phyloP scores from a whole-genome alignment of 2,888 invertebrate species.

The Harpalus rubripes region DNA sequence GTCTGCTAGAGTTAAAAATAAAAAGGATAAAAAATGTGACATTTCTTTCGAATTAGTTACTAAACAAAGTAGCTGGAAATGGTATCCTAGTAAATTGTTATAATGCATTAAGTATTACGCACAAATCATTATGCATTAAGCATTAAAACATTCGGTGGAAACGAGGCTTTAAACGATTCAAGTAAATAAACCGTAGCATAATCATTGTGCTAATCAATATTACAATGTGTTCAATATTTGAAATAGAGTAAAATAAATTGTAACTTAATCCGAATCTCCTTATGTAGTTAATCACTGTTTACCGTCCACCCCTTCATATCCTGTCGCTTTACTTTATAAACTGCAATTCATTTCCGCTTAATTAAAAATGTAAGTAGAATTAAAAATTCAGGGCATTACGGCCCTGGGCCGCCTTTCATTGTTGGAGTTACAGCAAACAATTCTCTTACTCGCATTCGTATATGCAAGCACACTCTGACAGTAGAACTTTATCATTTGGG shows the following conservation, averaged over 20 bases:
- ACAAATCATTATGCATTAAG: too few relatives aligned
- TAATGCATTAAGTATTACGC: too few relatives aligned
- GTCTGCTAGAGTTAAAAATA: too few relatives aligned
- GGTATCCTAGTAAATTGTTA: too few relatives aligned
- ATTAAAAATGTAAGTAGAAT: background rate
- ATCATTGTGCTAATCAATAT: too few relatives aligned
- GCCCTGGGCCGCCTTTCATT: constrained; percentile 35
- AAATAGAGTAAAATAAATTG: background rate
- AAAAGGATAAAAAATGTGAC: too few relatives aligned
- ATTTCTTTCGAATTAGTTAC: too few relatives aligned
- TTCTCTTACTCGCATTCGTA: constrained; percentile 34
- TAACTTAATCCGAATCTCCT: background rate
- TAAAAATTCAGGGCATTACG: background rate
- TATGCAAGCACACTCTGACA: constrained; percentile 14
- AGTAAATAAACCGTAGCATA: too few relatives aligned
- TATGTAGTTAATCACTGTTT: background rate
- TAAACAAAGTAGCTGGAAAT: too few relatives aligned
- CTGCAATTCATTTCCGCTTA: constrained; percentile 28
- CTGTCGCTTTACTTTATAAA: background rate
- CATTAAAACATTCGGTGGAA: too few relatives aligned
- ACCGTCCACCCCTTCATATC: background rate
- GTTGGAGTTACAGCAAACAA: constrained; percentile 38
- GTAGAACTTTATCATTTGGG: background rate
- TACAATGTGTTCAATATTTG: too few relatives aligned
- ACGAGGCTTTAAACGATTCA: too few relatives aligned